These are phyloP conservation scores for Theristicus caerulescens DNA, from an alignment of 2,113 vertebrate genomes.

Conservation along the genomic window DNA sequence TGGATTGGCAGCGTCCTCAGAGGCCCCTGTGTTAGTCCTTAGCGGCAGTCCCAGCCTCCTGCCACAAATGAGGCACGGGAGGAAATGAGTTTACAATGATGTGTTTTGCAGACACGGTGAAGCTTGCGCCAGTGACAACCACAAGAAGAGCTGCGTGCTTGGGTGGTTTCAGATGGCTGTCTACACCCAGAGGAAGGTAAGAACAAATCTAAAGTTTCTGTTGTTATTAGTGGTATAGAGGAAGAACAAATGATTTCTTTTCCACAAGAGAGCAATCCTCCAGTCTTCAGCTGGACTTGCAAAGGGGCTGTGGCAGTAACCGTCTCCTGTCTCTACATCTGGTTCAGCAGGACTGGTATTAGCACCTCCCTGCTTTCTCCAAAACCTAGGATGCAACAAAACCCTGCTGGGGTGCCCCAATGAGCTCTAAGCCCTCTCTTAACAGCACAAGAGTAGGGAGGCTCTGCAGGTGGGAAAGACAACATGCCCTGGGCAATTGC, in stretches of 20 bases:
- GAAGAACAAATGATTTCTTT: not conserved
- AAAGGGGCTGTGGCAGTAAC: not conserved
- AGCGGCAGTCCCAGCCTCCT: not conserved
- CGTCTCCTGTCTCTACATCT: not conserved
- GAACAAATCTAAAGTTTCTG: not conserved
- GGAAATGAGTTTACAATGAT: not conserved
- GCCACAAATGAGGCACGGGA: not conserved
- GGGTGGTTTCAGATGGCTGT: not conserved
- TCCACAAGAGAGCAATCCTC: not conserved
- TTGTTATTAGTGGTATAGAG: not conserved
- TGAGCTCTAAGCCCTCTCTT: not conserved
- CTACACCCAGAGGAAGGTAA: not conserved
- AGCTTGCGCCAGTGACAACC: not conserved
- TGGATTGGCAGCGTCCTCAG: not conserved
- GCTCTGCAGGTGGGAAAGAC: not conserved
- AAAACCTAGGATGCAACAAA: not conserved
- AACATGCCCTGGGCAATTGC: not conserved
- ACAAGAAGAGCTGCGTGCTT: not conserved
- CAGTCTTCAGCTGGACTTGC: not conserved
- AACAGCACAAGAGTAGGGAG: not conserved
- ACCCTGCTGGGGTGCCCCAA: not conserved
- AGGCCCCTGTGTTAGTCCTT: not conserved
- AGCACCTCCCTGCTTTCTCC: not conserved
- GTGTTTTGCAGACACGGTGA: not conserved
- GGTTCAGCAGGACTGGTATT: not conserved